Base-by-base conservation (phyloP, 2,888 invertebrate species). In the Crepidodera aurea region DNA sequence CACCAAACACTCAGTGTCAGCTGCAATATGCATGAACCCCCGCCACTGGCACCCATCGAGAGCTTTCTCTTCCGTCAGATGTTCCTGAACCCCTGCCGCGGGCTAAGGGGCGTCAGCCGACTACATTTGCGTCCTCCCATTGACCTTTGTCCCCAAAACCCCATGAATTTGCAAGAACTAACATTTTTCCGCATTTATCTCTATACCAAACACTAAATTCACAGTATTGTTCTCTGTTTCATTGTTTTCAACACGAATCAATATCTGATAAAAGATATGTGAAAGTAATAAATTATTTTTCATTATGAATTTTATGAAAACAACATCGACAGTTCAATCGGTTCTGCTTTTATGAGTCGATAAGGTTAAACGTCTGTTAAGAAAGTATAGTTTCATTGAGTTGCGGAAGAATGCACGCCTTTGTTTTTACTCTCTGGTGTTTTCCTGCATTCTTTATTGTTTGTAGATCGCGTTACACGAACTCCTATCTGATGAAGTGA, bases 21-120 rank as follows among this genome's bases (percentile, higher is more conserved):
- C 29, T 29, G 29, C 29, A 29, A 29, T 1, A 6, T n/a, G 10
- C 22, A 6, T 12, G 39, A 8, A 29, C 29, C 37, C 15, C 59
- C 68, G 67, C 70, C 65, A 65, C 69, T 70, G 70, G 57, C 39
- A 37, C 46, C 22, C 46, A 65, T 63, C 67, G 61, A 66, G 66
- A 66, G 68, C 53, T 63, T 61, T 65, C 65, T 65, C 67, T 60
- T 34, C 50, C 57, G 61, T 62, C 64, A 63, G 60, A 58, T 62
- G 62, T 60, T 54, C 64, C 63, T 60, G 62, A 64, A 58, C 61
- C 51, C 62, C 60, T 62, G 64, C 62, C 58, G 61, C 46, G 68
- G 67, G 67, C 67, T 65, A 70, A 75, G 78, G 79, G 79, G 79
- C 79, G 80, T 78, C 76, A 75, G 78, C 75, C 74, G 75, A 75